Evolutionary conservation across 2,888 invertebrate species (phyloP).

Genomic region (Ochropleura plecta): DNA sequence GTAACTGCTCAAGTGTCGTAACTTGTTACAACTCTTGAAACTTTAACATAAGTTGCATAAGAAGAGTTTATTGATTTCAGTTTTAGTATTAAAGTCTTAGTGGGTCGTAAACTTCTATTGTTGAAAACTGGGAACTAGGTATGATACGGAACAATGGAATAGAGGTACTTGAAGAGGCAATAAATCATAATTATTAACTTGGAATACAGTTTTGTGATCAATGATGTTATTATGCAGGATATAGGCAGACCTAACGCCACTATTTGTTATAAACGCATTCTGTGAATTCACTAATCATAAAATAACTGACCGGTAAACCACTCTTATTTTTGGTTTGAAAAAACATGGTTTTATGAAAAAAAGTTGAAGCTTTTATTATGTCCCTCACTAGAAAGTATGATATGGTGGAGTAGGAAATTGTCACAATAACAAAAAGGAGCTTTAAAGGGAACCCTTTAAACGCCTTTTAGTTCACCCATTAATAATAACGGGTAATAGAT

Average conservation of each 20-base stretch:
- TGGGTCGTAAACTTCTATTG: slow-evolving; percentile 27
- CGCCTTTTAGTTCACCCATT: not conserved
- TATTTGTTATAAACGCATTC: not conserved
- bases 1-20: slow-evolving; percentile 45
- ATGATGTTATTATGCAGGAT: not conserved
- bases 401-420: not conserved
- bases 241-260: not conserved
- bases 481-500: slow-evolving; percentile 5
- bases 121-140: slow-evolving; percentile 1
- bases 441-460: not conserved
- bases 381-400: not conserved
- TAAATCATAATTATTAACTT: not conserved
- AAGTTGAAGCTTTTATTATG: not conserved
- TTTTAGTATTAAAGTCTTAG: slow-evolving; percentile 22
- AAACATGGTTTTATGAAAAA: not conserved
- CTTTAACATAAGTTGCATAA: slow-evolving; percentile 53
- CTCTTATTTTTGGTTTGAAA: not conserved
- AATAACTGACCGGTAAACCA: not conserved
- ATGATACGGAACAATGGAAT: slow-evolving; percentile 5
- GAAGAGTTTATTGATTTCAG: slow-evolving; percentile 49
- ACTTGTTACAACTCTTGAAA: slow-evolving; percentile 33
- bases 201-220: not conserved
- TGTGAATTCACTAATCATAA: not conserved
- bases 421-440: not conserved
- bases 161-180: not conserved